Percentiles rank a stretch among this genome's conserved stretches.
These are phyloP conservation scores for Tineola bisselliella DNA, from an alignment of 2,888 invertebrate species.

Conservation along the genomic window DNA sequence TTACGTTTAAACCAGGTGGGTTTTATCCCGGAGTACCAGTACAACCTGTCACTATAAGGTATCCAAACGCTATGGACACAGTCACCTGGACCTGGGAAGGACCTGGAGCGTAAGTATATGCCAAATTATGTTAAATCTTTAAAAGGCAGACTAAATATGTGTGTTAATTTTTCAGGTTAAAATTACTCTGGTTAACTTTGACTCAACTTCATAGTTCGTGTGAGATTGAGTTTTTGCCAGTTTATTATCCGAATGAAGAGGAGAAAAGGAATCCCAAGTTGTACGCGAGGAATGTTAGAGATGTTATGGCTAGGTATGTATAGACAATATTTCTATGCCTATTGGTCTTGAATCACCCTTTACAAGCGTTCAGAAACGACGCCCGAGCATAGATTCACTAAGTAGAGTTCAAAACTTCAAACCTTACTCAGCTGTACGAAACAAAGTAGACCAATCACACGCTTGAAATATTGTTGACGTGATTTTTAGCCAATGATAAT, in stretches of 20 bases:
- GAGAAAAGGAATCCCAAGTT: constrained; percentile 88
- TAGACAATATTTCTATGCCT: too few species aligned
- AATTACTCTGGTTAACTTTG: constrained; percentile 87
- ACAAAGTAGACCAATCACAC: too few species aligned
- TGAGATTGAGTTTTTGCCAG: constrained; percentile 92
- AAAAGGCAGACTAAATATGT: not conserved
- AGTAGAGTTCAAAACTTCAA: too few species aligned
- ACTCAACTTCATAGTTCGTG: constrained; percentile 88
- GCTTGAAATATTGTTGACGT: too few species aligned
- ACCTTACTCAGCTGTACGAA: too few species aligned
- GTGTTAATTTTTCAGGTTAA: constrained; percentile 65
- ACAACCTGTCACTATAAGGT: constrained; percentile 92
- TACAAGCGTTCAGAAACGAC: too few species aligned
- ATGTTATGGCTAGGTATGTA: constrained; percentile 90
- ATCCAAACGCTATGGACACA: constrained; percentile 88
- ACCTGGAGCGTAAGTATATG: constrained; percentile 88
- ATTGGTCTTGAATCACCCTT: too few species aligned
- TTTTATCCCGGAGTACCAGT: constrained; percentile 96
- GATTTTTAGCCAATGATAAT: too few species aligned
- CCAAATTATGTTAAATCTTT: too few species aligned
- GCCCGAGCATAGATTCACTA: too few species aligned
- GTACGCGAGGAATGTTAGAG: constrained; percentile 89
- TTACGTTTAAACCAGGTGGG: constrained; percentile 91
- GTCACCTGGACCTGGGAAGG: constrained; percentile 97
- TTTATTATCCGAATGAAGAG: constrained; percentile 86